These are phyloP conservation scores for Archips crataeganus DNA, from an alignment of 2,888 invertebrate species.

Conservation along the genomic window DNA sequence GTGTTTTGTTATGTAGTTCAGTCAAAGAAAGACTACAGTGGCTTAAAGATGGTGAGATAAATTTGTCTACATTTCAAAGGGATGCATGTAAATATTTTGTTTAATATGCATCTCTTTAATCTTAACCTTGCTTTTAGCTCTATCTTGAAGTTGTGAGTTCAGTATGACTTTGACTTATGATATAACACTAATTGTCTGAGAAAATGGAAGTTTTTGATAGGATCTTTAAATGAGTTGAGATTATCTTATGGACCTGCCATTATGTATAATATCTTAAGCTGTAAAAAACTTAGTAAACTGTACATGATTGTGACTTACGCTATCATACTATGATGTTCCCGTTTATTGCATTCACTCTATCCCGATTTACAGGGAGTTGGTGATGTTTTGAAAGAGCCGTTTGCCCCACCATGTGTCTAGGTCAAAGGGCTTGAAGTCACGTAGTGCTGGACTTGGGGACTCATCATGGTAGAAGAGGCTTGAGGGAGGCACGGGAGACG, in stretches of 20 bases:
- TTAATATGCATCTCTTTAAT: neutral
- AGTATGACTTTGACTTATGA: neutral
- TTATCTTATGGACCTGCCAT: neutral
- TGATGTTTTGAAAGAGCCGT: constrained; percentile 93
- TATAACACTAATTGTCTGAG: neutral
- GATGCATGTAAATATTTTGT: neutral
- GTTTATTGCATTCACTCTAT: constrained; percentile 42
- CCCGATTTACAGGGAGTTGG: constrained; percentile 88
- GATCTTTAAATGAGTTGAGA: neutral
- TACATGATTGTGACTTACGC: constrained; percentile 83
- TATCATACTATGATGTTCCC: constrained; percentile 68
- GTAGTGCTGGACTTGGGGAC: constrained; percentile 88
- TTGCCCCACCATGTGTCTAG: constrained; percentile 97
- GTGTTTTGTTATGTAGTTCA: neutral
- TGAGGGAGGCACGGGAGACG: constrained; percentile 75
- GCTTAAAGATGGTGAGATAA: neutral
- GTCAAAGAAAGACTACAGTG: neutral
- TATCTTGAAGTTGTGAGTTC: neutral
- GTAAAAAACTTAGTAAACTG: constrained; percentile 78
- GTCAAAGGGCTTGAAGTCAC: constrained; percentile 95
- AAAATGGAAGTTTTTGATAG: neutral
- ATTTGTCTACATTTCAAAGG: neutral
- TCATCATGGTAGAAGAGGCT: constrained; percentile 90
- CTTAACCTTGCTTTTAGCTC: neutral
- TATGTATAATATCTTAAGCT: neutral